Conservation (phyloP, 1,140 invertebrate genomes). For the Geopemphigus sp. region DNA sequence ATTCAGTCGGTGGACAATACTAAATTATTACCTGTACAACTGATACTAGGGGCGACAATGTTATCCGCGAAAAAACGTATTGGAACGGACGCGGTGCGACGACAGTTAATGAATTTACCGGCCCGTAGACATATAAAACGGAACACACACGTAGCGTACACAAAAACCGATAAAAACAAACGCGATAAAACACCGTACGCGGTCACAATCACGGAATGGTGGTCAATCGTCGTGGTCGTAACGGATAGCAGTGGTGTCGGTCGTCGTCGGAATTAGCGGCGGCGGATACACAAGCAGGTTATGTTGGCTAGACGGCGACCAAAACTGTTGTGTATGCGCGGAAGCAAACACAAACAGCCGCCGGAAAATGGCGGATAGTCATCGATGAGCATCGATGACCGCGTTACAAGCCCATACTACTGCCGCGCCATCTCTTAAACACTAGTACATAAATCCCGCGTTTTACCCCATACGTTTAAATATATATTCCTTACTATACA, state of each 20-base stretch:
- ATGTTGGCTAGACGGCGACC: conserved; percentile 48
- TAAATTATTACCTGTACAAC: neutral
- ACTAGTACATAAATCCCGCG: neutral
- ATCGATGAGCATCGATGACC: conserved; percentile 44
- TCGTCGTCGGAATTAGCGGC: neutral
- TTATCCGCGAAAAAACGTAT: neutral
- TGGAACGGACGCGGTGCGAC: neutral
- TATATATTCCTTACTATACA: no score
- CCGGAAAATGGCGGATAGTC: conserved; percentile 48
- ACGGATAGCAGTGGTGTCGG: conserved; percentile 31
- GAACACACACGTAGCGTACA: neutral
- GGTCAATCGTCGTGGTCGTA: conserved; percentile 38
- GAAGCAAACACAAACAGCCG: conserved; percentile 40
- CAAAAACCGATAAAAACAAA: neutral
- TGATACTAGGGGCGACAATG: no score
- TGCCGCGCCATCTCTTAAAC: neutral
- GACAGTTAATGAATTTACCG: conserved; percentile 13
- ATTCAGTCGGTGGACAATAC: neutral
- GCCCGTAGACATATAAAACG: neutral
- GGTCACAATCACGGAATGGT: conserved; percentile 18
- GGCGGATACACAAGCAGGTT: conserved; percentile 41
- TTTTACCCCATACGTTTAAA: neutral
- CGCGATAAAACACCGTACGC: neutral
- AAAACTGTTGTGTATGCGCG: conserved; percentile 48
- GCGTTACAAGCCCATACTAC: neutral